A percentile compares a stretch with the other conserved stretches of the same genome.
These are phyloP conservation scores for Ciconia boyciana DNA, from an alignment of 2,113 vertebrate species.

Conservation along the genomic window DNA sequence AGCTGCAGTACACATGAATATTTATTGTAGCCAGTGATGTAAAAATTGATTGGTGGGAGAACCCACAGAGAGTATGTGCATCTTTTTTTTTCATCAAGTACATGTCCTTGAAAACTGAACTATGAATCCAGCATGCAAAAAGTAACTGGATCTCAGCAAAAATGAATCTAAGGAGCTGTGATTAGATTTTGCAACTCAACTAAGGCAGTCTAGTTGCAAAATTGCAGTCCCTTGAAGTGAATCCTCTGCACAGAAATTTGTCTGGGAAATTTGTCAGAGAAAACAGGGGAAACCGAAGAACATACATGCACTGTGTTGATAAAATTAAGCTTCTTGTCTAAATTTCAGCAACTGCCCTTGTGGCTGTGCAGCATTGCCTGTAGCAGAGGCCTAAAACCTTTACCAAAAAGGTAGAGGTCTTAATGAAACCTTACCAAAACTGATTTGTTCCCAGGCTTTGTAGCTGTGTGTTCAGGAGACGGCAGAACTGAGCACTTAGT, in stretches of 20 bases:
- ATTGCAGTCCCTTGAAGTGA: not conserved
- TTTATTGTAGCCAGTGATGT: not conserved
- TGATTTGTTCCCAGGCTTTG: not conserved
- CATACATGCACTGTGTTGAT: accelerated
- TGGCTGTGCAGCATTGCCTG: not conserved
- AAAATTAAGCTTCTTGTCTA: not conserved
- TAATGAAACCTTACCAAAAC: not conserved
- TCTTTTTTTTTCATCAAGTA: not conserved
- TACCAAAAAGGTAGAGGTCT: not conserved
- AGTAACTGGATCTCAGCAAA: not conserved
- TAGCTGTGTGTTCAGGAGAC: not conserved
- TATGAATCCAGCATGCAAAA: not conserved
- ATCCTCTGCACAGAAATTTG: not conserved
- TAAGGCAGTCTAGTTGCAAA: accelerated
- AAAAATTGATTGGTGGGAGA: not conserved
- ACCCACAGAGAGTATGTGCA: accelerated
- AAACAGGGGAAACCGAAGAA: not conserved
- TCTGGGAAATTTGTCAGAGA: not conserved
- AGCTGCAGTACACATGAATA: not conserved
- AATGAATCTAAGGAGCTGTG: not conserved
- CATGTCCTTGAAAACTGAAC: not conserved
- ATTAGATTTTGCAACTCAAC: no score
- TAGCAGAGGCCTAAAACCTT: not conserved
- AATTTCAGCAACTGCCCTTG: not conserved
- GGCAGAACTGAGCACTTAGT: not conserved